Percentiles rank a stretch among this genome's conserved stretches.
Conservation (phyloP, 2,113 vertebrate genomes). For the Drymodes brunneopygia region DNA sequence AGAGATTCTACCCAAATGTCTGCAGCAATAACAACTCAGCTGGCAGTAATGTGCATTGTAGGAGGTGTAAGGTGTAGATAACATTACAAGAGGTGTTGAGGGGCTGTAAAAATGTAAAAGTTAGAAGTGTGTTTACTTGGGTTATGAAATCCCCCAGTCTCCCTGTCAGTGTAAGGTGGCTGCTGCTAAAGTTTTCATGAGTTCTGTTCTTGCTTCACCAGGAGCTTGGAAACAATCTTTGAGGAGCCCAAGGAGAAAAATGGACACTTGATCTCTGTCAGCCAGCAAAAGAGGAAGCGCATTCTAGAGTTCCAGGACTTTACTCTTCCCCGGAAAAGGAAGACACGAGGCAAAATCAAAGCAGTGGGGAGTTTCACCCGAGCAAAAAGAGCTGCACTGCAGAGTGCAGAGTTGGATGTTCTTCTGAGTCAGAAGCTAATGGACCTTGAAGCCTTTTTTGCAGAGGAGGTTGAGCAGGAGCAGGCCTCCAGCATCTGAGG, state of each 20-base stretch:
- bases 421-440: conserved; percentile 89
- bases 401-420: conserved; percentile 82
- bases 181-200: not conserved
- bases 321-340: conserved; percentile 87
- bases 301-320: conserved; percentile 93
- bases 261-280: conserved; percentile 83
- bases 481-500: conserved; percentile 42
- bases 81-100: not conserved
- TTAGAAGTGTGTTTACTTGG: not conserved
- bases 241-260: conserved; percentile 94
- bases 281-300: conserved; percentile 90
- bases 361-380: conserved; percentile 71
- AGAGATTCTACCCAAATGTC: not conserved
- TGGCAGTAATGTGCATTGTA: not conserved
- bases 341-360: conserved; percentile 72
- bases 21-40: not conserved
- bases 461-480: conserved; percentile 77
- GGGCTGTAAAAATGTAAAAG: not conserved
- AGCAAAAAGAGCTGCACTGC: conserved; percentile 76
- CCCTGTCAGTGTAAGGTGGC: not conserved
- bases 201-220: conserved; percentile 31
- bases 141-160: not conserved
- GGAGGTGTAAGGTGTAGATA: not conserved
- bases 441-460: conserved; percentile 88
- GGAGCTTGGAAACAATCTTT: conserved; percentile 95